Percentiles rank a stretch among this genome's conserved stretches.
phyloP scores from a whole-genome alignment of 2,888 invertebrate species.

The Limnephilus auricula region DNA sequence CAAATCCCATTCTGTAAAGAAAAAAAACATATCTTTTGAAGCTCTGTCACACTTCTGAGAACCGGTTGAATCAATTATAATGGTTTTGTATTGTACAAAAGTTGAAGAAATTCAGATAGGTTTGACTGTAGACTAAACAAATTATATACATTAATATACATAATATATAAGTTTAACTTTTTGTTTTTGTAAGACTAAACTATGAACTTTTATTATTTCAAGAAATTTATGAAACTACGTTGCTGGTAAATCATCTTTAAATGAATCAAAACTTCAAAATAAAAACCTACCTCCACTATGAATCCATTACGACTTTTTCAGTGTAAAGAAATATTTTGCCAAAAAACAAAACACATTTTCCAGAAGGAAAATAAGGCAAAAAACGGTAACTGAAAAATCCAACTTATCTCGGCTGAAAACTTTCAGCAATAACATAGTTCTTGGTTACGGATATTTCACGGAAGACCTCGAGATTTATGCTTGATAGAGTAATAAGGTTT shows the following conservation, averaged over 20 bases:
- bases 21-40: too few species aligned
- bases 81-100: too few species aligned
- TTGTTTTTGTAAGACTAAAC: neutral
- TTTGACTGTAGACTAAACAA: too few species aligned
- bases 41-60: too few species aligned
- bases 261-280: neutral
- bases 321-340: neutral
- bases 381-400: neutral
- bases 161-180: too few species aligned
- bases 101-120: neutral
- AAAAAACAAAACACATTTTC: neutral
- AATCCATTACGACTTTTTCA: neutral
- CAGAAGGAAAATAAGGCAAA: neutral
- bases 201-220: neutral
- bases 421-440: slow-evolving; percentile 30
- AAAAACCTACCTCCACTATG: neutral
- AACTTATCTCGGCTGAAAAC: slow-evolving; percentile 19
- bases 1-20: too few species aligned
- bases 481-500: slow-evolving; percentile 24
- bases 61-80: too few species aligned
- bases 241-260: neutral
- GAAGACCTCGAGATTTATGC: slow-evolving; percentile 27
- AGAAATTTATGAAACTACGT: neutral
- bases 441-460: neutral
- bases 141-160: too few species aligned